These are phyloP conservation scores for Philonicus albiceps DNA, from an alignment of 2,888 invertebrate genomes.

Conservation along the genomic window DNA sequence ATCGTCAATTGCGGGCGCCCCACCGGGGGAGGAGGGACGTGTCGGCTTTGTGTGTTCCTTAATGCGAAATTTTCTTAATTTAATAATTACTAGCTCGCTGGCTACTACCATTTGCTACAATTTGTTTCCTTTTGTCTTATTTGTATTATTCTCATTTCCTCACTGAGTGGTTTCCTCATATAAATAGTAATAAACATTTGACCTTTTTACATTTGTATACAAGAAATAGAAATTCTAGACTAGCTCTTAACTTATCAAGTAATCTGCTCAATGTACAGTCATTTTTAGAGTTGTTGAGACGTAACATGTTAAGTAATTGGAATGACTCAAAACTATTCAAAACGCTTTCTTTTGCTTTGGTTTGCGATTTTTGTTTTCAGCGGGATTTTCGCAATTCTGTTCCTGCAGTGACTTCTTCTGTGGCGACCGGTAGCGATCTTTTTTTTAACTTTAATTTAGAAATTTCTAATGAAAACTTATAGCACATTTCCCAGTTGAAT, in stretches of 20 bases:
- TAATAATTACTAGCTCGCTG: neutral
- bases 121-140: constrained; percentile 20
- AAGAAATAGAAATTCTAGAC: constrained; percentile 41
- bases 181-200: constrained; percentile 40
- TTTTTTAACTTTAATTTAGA: neutral
- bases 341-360: neutral
- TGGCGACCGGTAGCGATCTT: neutral
- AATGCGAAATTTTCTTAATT: neutral
- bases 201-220: constrained; percentile 40
- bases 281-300: constrained; percentile 30
- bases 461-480: neutral
- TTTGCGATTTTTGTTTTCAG: neutral
- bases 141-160: constrained; percentile 27
- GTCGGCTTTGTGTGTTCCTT: neutral
- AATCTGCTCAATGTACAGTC: constrained; percentile 30
- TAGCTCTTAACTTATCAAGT: constrained; percentile 30
- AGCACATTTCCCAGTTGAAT: no score
- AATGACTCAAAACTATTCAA: neutral
- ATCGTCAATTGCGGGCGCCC: neutral
- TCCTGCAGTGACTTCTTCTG: neutral
- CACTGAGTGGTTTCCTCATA: constrained; percentile 16
- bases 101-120: constrained; percentile 23
- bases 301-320: neutral
- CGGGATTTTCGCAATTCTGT: neutral
- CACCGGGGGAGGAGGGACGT: neutral